phyloP scores from a whole-genome alignment of 2,888 invertebrate species.

The Caenorhabditis becei region DNA sequence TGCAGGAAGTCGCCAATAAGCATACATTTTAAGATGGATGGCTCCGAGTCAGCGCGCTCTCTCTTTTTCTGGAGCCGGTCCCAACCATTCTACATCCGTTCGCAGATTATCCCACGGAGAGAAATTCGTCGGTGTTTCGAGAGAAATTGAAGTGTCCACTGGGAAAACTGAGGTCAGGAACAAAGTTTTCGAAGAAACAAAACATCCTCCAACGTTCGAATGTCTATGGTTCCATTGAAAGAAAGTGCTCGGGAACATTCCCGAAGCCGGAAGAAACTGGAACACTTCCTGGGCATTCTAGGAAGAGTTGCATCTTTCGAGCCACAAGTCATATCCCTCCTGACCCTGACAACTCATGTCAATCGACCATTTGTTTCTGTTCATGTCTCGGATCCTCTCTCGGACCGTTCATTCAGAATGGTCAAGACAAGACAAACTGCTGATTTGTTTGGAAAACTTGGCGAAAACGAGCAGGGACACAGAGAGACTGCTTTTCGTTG shows the following conservation, averaged over 20 bases:
- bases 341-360: not conserved
- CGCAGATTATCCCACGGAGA: conserved; percentile 39
- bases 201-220: too few species aligned
- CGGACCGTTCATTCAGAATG: not conserved
- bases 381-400: not conserved
- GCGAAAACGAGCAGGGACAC: conserved; percentile 10
- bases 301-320: not conserved
- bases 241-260: too few species aligned
- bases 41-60: conserved; percentile 15
- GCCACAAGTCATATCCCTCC: not conserved
- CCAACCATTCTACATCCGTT: conserved; percentile 39
- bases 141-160: conserved; percentile 1
- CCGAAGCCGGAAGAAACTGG: not conserved
- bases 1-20: conserved; percentile 58
- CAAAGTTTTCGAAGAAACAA: not conserved
- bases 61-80: not conserved
- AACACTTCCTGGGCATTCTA: not conserved
- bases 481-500: conserved; percentile 3
- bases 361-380: not conserved
- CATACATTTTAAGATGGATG: conserved; percentile 55
- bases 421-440: conserved; percentile 16
- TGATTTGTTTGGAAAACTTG: conserved; percentile 21
- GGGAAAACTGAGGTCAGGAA: conserved; percentile 6
- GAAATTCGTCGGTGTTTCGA: conserved; percentile 16
- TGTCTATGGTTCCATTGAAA: too few species aligned